Evolutionary conservation across 2,113 vertebrate genomes (phyloP).

Genomic region (Cinclus cinclus): DNA sequence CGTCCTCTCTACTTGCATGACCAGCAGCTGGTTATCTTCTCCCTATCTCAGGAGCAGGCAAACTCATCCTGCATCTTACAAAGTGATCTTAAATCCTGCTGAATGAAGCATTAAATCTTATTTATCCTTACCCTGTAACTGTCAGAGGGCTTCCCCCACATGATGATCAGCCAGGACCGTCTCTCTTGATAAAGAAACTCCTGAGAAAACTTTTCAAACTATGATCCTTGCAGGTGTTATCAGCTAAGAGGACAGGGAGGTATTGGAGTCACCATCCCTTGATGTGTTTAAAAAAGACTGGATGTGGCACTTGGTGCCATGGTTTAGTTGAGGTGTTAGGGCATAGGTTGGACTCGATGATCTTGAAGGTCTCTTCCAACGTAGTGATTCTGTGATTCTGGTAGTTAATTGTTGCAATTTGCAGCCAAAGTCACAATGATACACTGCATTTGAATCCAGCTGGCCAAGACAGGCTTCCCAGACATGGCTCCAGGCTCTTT

Average conservation of each 20-base stretch:
- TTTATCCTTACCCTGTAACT: neutral
- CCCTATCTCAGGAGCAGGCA: neutral
- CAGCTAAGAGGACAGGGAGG: neutral
- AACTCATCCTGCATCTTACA: neutral
- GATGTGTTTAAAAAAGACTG: too few relatives aligned
- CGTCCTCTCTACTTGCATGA: neutral
- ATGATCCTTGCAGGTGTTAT: neutral
- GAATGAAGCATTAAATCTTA: neutral
- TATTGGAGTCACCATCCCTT: too few relatives aligned
- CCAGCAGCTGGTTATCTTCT: neutral
- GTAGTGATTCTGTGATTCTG: too few relatives aligned
- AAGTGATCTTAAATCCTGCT: neutral
- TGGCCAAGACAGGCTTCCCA: neutral
- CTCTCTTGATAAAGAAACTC: neutral
- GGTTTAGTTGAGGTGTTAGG: too few relatives aligned
- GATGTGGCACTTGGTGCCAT: too few relatives aligned
- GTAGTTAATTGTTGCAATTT: neutral
- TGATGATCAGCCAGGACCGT: neutral
- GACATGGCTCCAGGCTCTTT: neutral
- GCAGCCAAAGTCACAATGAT: neutral
- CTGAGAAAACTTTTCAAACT: neutral
- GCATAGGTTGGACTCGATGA: too few relatives aligned
- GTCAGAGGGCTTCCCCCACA: neutral
- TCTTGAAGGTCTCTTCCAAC: too few relatives aligned
- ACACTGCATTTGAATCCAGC: rapidly evolving